These are phyloP conservation scores for Nomada hirtipes DNA, from an alignment of 2,888 invertebrate species.

Conservation along the genomic window DNA sequence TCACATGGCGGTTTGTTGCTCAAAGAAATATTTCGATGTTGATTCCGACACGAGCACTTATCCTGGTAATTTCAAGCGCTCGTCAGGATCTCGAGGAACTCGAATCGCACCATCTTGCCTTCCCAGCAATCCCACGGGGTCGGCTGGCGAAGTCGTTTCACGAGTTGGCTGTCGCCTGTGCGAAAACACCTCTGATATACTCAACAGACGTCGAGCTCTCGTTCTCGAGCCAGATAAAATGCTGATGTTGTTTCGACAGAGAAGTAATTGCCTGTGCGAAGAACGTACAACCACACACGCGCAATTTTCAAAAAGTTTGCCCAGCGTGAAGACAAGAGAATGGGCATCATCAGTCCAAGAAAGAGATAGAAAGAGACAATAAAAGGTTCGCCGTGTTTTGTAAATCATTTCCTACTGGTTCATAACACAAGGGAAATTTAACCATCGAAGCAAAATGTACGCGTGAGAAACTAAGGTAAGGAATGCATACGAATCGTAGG, in stretches of 20 bases:
- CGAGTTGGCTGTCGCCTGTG: conserved; percentile 35
- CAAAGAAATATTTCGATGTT: conserved; percentile 46
- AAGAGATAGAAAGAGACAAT: background rate
- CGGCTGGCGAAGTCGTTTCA: conserved; percentile 47
- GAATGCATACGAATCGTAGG: no score
- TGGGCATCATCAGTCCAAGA: no score
- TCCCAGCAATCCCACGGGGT: conserved; percentile 14
- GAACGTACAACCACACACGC: conserved; percentile 22
- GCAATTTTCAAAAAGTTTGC: conserved; percentile 18
- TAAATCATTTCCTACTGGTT: no score
- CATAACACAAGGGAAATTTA: no score
- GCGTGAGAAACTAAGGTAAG: background rate
- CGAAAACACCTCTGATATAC: conserved; percentile 53
- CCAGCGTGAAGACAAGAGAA: background rate
- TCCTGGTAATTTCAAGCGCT: conserved; percentile 35
- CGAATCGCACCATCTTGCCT: conserved; percentile 7
- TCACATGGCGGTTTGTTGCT: background rate
- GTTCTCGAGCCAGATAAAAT: conserved; percentile 49
- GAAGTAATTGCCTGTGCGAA: conserved; percentile 18
- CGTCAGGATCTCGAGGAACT: conserved; percentile 35
- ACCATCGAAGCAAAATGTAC: background rate
- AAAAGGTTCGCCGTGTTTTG: no score
- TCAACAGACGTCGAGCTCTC: conserved; percentile 33
- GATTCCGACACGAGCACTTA: conserved; percentile 35
- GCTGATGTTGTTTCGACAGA: conserved; percentile 61